phyloP scores from a whole-genome alignment of 2,113 vertebrate species.

The Tenrec ecaudatus region DNA sequence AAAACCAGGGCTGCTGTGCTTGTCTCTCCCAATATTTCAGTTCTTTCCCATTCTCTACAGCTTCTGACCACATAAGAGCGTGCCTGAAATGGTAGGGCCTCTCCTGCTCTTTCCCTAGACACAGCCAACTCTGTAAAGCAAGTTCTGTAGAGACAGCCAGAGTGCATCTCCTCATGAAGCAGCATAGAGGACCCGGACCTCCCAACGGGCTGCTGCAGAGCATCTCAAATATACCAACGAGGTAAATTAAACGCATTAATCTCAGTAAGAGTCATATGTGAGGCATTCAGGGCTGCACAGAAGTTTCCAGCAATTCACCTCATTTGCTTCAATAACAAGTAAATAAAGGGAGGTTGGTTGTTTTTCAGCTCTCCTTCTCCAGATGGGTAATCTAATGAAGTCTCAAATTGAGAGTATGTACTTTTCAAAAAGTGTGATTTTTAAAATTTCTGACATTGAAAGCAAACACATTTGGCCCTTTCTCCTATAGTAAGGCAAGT shows the following conservation, averaged over 20 bases:
- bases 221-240: constrained; percentile 52
- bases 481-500: constrained; percentile 84
- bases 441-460: constrained; percentile 35
- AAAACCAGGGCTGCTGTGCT: neutral
- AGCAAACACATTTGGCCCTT: constrained; percentile 82
- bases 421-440: neutral
- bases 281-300: constrained; percentile 68
- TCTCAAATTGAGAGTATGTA: constrained; percentile 50
- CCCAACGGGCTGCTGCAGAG: constrained; percentile 61
- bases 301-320: constrained; percentile 85
- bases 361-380: constrained; percentile 19
- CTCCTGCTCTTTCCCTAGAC: neutral
- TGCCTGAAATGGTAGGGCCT: neutral
- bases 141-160: neutral
- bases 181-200: constrained; percentile 36
- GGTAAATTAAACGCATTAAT: constrained; percentile 87
- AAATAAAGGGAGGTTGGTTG: constrained; percentile 64
- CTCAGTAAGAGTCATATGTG: constrained; percentile 75
- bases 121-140: neutral
- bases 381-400: constrained; percentile 75
- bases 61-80: neutral
- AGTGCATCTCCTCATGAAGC: neutral
- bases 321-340: constrained; percentile 87
- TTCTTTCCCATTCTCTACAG: neutral
- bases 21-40: neutral